Evolutionary conservation across 2,113 vertebrate genomes (phyloP).

Genomic region (Gracilinanus agilis): DNA sequence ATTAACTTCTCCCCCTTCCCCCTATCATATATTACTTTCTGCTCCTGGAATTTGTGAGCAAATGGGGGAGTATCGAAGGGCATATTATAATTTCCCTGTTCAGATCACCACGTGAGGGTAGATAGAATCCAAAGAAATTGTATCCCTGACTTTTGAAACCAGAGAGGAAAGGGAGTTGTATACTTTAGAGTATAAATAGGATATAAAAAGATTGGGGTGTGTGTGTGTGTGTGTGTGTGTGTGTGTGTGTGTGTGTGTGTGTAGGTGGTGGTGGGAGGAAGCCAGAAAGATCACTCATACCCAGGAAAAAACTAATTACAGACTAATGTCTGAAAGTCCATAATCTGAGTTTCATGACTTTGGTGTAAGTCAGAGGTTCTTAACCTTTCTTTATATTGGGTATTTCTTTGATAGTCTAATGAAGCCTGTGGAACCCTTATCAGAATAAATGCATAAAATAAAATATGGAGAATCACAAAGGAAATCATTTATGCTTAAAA

Average conservation of each 20-base stretch:
- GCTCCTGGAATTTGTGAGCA: slow-evolving; percentile 44
- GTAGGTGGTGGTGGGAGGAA: neutral
- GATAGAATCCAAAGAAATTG: neutral
- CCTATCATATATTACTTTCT: slow-evolving; percentile 40
- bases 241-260: too few species aligned
- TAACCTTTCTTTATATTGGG: neutral
- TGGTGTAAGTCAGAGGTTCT: neutral
- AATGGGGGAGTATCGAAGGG: slow-evolving; percentile 28
- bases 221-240: neutral
- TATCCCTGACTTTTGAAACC: neutral
- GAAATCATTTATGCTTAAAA: neutral
- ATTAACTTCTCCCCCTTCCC: slow-evolving; percentile 35
- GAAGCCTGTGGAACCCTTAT: neutral
- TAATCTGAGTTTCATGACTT: slow-evolving; percentile 1
- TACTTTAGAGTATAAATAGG: neutral
- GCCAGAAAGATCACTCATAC: neutral
- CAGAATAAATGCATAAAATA: neutral
- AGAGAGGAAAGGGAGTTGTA: neutral
- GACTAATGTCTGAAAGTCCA: neutral
- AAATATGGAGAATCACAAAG: neutral
- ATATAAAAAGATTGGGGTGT: neutral
- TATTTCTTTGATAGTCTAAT: neutral
- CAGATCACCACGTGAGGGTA: neutral
- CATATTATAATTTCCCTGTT: neutral
- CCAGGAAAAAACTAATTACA: neutral